Evolutionary conservation across 2,113 vertebrate genomes (phyloP).

Genomic region (Dasypus novemcinctus): DNA sequence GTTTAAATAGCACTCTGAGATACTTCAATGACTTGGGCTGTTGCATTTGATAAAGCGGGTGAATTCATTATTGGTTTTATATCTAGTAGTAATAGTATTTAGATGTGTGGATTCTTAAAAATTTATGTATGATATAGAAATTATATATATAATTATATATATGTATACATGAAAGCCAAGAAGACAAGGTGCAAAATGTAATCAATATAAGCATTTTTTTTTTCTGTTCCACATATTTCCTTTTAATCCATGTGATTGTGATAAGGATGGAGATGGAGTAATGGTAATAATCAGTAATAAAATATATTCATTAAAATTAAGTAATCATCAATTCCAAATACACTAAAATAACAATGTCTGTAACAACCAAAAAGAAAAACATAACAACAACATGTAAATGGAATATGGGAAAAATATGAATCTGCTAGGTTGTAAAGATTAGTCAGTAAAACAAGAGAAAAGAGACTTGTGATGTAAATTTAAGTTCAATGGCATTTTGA

Average conservation of each 20-base stretch:
- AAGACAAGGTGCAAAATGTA: not conserved
- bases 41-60: not conserved
- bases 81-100: not conserved
- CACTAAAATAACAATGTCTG: not conserved
- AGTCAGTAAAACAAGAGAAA: not conserved
- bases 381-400: not conserved
- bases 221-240: not conserved
- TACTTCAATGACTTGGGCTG: not conserved
- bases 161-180: not conserved
- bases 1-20: not conserved
- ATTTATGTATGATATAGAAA: not conserved
- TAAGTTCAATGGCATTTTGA: not conserved
- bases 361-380: not conserved
- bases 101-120: not conserved
- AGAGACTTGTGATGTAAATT: not conserved
- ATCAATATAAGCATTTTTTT: not conserved
- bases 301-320: not conserved
- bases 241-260: not conserved
- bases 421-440: not conserved
- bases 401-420: not conserved
- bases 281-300: not conserved
- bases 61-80: not conserved
- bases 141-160: not conserved
- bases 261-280: fast-evolving
- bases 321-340: not conserved